phyloP scores from a whole-genome alignment of 1,140 invertebrate species.

The Cherax quadricarinatus region DNA sequence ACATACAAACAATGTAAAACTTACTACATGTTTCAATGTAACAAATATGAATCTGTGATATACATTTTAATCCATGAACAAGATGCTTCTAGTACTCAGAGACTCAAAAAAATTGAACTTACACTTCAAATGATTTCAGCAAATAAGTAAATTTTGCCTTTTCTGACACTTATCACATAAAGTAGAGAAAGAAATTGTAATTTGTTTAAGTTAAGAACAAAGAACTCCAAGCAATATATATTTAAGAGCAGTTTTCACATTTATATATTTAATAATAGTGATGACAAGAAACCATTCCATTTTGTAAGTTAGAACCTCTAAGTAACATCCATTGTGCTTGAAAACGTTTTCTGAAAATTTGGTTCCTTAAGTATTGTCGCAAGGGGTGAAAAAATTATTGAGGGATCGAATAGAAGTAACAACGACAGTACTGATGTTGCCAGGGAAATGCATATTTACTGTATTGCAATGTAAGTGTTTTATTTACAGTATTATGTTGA shows the following conservation, averaged over 20 bases:
- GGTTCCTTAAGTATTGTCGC: not conserved
- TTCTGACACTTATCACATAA: not conserved
- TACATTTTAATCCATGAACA: not conserved
- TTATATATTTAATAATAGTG: not conserved
- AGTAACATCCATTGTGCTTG: not conserved
- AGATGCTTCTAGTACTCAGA: not conserved
- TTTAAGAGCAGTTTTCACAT: not conserved
- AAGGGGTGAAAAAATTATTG: not conserved
- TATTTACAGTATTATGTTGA: too few species aligned
- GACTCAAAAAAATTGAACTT: not conserved
- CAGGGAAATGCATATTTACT: not conserved
- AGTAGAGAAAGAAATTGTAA: not conserved
- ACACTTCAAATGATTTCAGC: not conserved
- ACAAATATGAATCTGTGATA: not conserved
- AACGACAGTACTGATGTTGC: not conserved
- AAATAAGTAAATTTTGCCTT: not conserved
- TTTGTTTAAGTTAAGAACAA: not conserved
- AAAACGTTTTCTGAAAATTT: too few species aligned
- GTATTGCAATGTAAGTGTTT: too few species aligned
- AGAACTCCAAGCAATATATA: not conserved
- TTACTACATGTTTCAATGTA: too few species aligned
- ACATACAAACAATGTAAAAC: too few species aligned
- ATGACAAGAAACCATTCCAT: constrained; percentile 19
- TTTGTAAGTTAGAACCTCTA: not conserved
- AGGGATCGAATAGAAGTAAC: not conserved